These are phyloP conservation scores for Corythornis vintsioides DNA, from an alignment of 2,113 vertebrate genomes.

Conservation along the genomic window DNA sequence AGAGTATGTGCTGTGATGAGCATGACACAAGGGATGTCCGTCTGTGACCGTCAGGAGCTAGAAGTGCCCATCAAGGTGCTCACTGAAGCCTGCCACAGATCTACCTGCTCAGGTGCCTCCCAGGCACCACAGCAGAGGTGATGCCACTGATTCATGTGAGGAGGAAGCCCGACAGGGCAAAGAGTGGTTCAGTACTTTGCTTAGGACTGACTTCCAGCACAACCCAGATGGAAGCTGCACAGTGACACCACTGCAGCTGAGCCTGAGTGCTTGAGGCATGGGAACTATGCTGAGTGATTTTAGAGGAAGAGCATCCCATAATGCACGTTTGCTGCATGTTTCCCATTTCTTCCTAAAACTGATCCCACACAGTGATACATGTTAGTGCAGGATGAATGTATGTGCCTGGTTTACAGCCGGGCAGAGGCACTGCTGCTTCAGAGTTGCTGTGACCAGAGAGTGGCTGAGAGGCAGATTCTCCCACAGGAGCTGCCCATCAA, in stretches of 20 bases:
- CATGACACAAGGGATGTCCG: not conserved
- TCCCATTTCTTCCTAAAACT: not conserved
- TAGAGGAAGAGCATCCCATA: not conserved
- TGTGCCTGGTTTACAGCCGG: not conserved
- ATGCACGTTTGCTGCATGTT: not conserved
- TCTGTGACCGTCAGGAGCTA: not conserved
- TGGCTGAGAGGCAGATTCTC: not conserved
- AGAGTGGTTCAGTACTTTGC: not conserved
- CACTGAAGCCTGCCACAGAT: not conserved
- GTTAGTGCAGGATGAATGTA: not conserved
- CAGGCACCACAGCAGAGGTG: rapidly evolving
- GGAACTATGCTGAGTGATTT: not conserved
- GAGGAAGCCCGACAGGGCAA: not conserved
- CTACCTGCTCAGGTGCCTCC: not conserved
- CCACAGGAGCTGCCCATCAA: not conserved
- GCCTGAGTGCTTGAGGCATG: rapidly evolving
- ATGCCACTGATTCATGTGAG: not conserved
- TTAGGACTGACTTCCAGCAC: not conserved
- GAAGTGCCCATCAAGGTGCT: not conserved
- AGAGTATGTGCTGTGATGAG: rapidly evolving
- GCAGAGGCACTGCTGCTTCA: not conserved
- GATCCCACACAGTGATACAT: not conserved
- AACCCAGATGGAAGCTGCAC: not conserved
- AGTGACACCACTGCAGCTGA: not conserved
- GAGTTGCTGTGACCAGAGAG: not conserved